Percentiles rank a stretch among this genome's conserved stretches.
phyloP scores from a whole-genome alignment of 92 coral and sea anemone genomes.

The Epizoanthus stellaris region DNA sequence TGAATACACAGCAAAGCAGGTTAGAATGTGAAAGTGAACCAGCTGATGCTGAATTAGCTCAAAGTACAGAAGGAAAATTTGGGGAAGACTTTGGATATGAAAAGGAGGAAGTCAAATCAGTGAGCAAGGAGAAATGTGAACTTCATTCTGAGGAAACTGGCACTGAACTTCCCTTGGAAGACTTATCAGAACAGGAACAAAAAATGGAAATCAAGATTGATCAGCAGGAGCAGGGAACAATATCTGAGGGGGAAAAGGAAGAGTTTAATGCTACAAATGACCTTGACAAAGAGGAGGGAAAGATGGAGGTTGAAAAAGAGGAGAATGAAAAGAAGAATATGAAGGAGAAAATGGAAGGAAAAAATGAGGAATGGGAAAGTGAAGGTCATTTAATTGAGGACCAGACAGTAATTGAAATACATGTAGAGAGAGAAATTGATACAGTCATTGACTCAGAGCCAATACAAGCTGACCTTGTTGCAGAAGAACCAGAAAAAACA shows the following conservation, averaged over 20 bases:
- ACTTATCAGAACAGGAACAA: neutral
- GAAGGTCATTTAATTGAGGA: neutral
- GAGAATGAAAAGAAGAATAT: neutral
- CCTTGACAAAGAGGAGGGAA: neutral
- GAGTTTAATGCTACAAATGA: neutral
- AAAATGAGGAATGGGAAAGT: slow-evolving; percentile 11
- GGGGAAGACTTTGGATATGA: neutral
- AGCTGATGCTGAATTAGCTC: neutral
- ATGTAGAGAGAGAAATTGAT: neutral
- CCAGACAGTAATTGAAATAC: neutral
- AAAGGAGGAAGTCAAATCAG: neutral
- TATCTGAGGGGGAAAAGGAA: neutral
- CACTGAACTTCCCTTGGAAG: neutral
- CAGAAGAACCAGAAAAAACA: neutral
- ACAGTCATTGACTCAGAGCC: neutral
- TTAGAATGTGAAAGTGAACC: too few species aligned
- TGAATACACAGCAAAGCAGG: too few species aligned
- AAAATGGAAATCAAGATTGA: neutral
- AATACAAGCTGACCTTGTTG: neutral
- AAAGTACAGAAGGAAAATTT: neutral
- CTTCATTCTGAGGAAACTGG: neutral
- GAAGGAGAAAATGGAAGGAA: neutral
- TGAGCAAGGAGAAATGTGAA: neutral
- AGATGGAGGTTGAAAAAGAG: neutral
- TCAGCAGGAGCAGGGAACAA: neutral